phyloP scores from a whole-genome alignment of 2,113 vertebrate genomes.

The Sturnus vulgaris region DNA sequence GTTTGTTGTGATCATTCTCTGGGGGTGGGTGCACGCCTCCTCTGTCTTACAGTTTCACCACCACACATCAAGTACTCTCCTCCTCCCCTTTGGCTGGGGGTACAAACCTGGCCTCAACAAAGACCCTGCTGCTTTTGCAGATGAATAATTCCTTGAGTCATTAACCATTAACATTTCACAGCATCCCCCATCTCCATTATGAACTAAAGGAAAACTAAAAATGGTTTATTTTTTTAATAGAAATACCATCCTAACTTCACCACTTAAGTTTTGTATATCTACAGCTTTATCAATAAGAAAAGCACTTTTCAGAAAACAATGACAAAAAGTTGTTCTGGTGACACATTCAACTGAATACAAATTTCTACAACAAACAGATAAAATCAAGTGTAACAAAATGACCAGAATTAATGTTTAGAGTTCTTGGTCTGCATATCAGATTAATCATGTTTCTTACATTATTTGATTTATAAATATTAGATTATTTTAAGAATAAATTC shows the following conservation, averaged over 20 bases:
- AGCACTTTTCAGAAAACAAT: background rate
- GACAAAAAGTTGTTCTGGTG: background rate
- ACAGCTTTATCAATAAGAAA: background rate
- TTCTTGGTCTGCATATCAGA: background rate
- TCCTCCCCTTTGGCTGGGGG: background rate
- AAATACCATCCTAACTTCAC: background rate
- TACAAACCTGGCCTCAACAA: background rate
- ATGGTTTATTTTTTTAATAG: background rate
- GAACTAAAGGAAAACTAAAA: background rate
- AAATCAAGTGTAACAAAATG: background rate
- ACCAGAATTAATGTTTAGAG: background rate
- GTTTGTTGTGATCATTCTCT: background rate
- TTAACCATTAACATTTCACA: background rate
- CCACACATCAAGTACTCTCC: background rate
- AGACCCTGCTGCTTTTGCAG: background rate
- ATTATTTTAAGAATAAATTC: background rate
- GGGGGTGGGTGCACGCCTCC: background rate
- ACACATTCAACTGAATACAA: background rate
- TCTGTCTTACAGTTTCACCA: background rate
- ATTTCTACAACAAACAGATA: background rate
- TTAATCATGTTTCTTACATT: background rate
- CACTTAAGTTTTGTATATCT: background rate
- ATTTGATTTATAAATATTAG: background rate
- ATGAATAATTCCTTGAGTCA: background rate
- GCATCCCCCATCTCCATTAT: background rate